Conservation (phyloP, 2,113 vertebrate species). For the Chionis minor region DNA sequence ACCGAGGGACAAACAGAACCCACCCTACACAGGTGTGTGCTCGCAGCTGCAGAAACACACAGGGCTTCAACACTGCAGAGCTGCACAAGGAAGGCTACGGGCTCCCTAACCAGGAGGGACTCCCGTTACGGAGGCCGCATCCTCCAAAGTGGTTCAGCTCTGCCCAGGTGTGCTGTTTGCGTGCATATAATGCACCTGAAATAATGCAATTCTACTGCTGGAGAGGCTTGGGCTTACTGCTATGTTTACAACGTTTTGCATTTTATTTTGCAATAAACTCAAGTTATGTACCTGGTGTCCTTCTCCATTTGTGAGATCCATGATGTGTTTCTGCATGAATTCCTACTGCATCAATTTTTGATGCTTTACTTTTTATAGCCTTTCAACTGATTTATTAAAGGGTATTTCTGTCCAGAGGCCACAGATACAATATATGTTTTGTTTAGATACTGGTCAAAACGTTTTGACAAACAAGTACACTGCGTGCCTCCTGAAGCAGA, state of each 20-base stretch:
- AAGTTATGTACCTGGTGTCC: background rate
- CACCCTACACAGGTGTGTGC: background rate
- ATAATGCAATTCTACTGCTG: background rate
- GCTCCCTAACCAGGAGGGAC: background rate
- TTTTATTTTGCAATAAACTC: background rate
- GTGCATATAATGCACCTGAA: rapidly evolving
- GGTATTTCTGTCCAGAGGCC: background rate
- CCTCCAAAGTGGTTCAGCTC: background rate
- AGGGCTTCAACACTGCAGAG: background rate
- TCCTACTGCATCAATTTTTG: background rate
- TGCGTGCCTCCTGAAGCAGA: background rate
- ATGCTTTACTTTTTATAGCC: background rate
- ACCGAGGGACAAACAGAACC: background rate
- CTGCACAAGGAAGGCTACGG: background rate
- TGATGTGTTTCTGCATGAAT: background rate
- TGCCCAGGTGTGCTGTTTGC: background rate
- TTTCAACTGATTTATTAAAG: background rate
- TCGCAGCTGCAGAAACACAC: background rate
- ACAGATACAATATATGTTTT: background rate
- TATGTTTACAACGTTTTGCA: background rate
- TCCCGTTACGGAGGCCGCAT: rapidly evolving
- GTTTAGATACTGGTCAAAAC: background rate
- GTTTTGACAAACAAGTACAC: background rate
- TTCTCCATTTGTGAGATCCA: background rate
- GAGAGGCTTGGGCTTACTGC: background rate